Evolutionary conservation across 2,113 vertebrate genomes (phyloP), one percentile per base, ranked within the genome.

Genomic region (Sinocyclocheilus grahami): DNA sequence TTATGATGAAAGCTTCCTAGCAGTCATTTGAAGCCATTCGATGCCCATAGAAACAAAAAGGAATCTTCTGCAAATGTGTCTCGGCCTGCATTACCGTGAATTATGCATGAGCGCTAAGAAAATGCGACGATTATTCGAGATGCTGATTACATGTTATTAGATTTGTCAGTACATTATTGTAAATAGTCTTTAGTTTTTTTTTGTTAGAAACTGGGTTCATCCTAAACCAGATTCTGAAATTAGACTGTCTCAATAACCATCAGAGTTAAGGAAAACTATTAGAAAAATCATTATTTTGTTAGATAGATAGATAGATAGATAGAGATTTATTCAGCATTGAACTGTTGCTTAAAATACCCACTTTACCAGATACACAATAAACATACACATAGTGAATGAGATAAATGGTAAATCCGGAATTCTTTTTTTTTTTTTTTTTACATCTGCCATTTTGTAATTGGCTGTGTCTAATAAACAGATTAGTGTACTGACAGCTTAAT

Each of bases 101-200:
- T 71, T 53, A 24, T 27, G 48, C 30, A 80, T 27, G 67, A 67
- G 84, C 84, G 80, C 76, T 63, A 78, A 69, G 78, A 79, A 85
- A 86, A 86, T 78, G 60, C 48, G 78, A 42, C 53, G 37, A 81
- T 81, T 65, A 53, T 55, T 78, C 14, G 14, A 78, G 24, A 55
- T 78, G 76, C 76, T 62, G 22, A 62, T 22, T 8, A 58, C 33
- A 62, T 79, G 22, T 16, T 10, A 46, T 24, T 14, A 14, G 11
- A 55, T 33, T 33, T 13, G 51, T 8, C 22, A 37, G 27, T 60
- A 13, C 14, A 37, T 42, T 42, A 42, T 12, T 42, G 72, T 51
- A n/a, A 11, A 10, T 20, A 81, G 13, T 30, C 33, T 11, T 46
- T 77, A 33, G 30, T 33, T 33, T 33, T 33, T 33, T 33, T 33